These are phyloP conservation scores for Mormoops blainvillei DNA, from an alignment of 2,113 vertebrate genomes.

Conservation along the genomic window DNA sequence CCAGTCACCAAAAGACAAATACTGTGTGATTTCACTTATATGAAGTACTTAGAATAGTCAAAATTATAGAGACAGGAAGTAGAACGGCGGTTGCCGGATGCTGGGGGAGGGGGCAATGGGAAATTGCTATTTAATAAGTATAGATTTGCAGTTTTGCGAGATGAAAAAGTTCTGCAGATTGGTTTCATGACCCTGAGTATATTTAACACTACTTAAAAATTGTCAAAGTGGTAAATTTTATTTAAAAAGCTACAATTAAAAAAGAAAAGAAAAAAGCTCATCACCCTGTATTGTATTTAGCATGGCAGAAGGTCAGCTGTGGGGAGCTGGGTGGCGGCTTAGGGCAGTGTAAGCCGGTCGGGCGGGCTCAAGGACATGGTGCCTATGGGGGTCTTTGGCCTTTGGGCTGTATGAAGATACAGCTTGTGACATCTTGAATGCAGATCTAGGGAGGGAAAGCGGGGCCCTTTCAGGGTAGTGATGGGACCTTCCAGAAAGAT, in stretches of 20 bases:
- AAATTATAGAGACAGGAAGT: background rate
- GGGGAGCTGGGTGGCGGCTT: no score
- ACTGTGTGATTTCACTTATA: background rate
- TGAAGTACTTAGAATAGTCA: background rate
- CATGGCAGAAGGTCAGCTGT: background rate
- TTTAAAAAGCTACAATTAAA: background rate
- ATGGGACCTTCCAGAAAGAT: background rate
- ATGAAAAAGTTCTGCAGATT: background rate
- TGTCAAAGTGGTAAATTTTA: background rate
- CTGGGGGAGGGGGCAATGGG: rapidly evolving
- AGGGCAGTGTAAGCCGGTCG: background rate
- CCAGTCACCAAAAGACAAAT: background rate
- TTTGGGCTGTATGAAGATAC: background rate
- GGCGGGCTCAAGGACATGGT: background rate
- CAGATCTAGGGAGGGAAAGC: background rate
- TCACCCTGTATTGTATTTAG: background rate
- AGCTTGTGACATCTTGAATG: background rate
- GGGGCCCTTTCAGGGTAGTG: background rate
- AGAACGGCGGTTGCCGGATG: background rate
- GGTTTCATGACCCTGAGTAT: background rate
- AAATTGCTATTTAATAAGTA: background rate
- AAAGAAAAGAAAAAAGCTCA: background rate
- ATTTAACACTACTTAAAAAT: background rate
- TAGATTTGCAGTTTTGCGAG: background rate
- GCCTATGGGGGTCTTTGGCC: background rate